These are phyloP conservation scores for Ptychadena robeensis DNA, from an alignment of 2,797 vertebrate species.

Conservation along the genomic window DNA sequence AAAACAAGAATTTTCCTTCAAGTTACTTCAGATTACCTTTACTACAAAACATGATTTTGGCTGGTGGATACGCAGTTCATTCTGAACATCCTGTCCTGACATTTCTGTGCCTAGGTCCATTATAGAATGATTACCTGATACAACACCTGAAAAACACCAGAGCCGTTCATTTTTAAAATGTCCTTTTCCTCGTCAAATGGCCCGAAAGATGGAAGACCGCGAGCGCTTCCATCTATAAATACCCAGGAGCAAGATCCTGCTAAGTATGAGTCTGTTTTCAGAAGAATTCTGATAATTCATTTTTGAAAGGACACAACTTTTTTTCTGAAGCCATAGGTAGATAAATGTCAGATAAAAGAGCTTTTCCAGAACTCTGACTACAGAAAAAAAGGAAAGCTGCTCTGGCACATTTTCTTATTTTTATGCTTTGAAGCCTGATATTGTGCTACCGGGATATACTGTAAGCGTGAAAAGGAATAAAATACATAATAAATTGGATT, in stretches of 20 bases:
- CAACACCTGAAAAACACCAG: conserved; percentile 8
- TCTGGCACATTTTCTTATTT: background rate
- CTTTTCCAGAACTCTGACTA: conserved; percentile 1
- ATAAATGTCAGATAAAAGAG: background rate
- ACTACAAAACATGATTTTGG: conserved; percentile 1
- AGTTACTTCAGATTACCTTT: background rate
- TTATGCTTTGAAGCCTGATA: background rate
- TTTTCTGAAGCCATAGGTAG: background rate
- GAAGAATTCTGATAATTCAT: conserved; percentile 12
- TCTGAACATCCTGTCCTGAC: conserved; percentile 33
- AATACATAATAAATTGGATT: background rate
- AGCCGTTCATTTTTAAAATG: conserved; percentile 20
- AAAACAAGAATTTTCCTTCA: background rate
- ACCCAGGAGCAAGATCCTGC: conserved; percentile 10
- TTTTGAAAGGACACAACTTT: conserved; percentile 9
- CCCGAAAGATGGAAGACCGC: conserved; percentile 6
- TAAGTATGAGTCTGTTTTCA: conserved; percentile 30
- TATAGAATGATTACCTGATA: conserved; percentile 25
- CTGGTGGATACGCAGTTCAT: background rate
- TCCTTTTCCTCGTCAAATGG: conserved; percentile 13
- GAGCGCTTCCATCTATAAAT: conserved; percentile 10
- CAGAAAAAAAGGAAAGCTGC: background rate
- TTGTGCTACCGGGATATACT: background rate
- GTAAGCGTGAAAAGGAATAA: background rate
- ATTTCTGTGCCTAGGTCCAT: conserved; percentile 33